Conservation (phyloP, 1,140 invertebrate species). For the Melitaea cinxia region DNA sequence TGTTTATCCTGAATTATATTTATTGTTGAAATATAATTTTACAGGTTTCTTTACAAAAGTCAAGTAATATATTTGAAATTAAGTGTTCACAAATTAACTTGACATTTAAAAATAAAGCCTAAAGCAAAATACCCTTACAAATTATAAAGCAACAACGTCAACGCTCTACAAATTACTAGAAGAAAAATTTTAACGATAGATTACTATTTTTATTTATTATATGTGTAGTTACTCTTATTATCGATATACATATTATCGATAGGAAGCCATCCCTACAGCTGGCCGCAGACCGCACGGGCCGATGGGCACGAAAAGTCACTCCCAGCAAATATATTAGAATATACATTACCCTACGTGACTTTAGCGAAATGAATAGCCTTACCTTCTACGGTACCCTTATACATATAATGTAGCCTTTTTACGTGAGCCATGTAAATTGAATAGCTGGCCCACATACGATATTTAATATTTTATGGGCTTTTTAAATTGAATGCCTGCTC, state of each 20-base stretch:
- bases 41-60: too few relatives aligned
- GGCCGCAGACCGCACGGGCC: slow-evolving; percentile 75
- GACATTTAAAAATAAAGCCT: too few relatives aligned
- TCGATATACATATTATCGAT: slow-evolving; percentile 23
- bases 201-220: too few relatives aligned
- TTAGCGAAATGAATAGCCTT: slow-evolving; percentile 69
- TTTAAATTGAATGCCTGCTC: slow-evolving; percentile 35
- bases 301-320: slow-evolving; percentile 78
- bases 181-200: too few relatives aligned
- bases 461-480: slow-evolving; percentile 38
- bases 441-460: slow-evolving; percentile 45
- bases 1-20: too few relatives aligned
- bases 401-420: slow-evolving; percentile 34
- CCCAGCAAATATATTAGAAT: slow-evolving; percentile 81
- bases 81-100: too few relatives aligned
- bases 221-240: background rate
- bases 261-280: slow-evolving; percentile 39
- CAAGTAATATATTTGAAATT: too few relatives aligned
- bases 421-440: slow-evolving; percentile 47
- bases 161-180: too few relatives aligned
- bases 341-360: slow-evolving; percentile 80
- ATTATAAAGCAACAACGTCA: too few relatives aligned
- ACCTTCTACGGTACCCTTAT: slow-evolving; percentile 45
- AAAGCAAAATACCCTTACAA: too few relatives aligned
- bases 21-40: too few relatives aligned